Conservation (phyloP, 1,140 invertebrate species). For the Panagrolaimus sp. region DNA sequence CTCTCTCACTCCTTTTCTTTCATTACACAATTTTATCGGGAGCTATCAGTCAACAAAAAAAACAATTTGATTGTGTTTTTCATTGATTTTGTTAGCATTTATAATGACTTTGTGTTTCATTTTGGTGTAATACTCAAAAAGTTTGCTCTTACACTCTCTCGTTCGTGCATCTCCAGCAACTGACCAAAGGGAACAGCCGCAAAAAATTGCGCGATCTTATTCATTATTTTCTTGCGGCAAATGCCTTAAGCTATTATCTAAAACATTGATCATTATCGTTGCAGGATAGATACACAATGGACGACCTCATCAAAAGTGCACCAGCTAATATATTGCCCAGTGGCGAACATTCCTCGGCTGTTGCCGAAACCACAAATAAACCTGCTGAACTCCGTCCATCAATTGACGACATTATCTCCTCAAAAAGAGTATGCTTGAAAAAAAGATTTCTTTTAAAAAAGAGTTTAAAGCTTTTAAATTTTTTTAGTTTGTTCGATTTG, state of each 20-base stretch:
- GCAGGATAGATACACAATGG: conserved; percentile 6
- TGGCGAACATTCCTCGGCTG: background rate
- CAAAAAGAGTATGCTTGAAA: conserved; percentile 8
- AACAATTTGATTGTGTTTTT: no score
- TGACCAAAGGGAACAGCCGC: background rate
- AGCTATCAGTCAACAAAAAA: no score
- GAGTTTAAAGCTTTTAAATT: background rate
- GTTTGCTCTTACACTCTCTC: no score
- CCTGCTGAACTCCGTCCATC: background rate
- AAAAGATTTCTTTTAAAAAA: no score
- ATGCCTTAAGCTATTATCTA: background rate
- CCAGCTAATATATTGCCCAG: background rate
- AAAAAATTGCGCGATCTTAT: conserved; percentile 5
- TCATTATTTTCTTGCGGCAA: background rate
- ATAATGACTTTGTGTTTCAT: no score
- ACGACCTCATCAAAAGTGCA: background rate
- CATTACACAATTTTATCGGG: no score
- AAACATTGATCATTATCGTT: background rate
- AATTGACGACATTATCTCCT: conserved; percentile 8
- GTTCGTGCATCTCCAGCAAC: background rate
- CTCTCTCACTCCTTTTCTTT: background rate
- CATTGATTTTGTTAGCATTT: no score
- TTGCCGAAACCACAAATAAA: no score
- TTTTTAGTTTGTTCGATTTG: conserved; percentile 1
- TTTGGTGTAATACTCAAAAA: no score